A percentile compares a stretch with the other conserved stretches of the same genome.
Evolutionary conservation across 2,888 invertebrate species (phyloP).

Genomic region (Prosopocoilus inquinatus): DNA sequence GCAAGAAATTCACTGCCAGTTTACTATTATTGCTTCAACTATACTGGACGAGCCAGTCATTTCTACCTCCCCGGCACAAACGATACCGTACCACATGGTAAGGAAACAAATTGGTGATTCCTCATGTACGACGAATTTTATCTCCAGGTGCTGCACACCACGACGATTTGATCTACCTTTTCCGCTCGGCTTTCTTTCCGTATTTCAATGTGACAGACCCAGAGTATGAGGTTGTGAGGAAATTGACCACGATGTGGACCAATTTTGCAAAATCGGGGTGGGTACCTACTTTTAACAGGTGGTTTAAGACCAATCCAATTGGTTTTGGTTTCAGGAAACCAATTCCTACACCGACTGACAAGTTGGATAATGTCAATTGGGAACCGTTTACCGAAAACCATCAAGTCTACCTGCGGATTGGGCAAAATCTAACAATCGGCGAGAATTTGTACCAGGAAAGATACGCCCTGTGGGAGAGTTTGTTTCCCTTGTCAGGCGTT

Average conservation of each 20-base stretch:
- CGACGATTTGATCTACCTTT: slow-evolving; percentile 55
- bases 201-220: slow-evolving; percentile 42
- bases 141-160: slow-evolving; percentile 47
- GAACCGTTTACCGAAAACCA: slow-evolving; percentile 41
- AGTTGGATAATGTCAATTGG: slow-evolving; percentile 46
- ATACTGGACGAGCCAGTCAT: slow-evolving; percentile 60
- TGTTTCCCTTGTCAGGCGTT: slow-evolving; percentile 42
- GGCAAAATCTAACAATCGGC: slow-evolving; percentile 42
- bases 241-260: slow-evolving; percentile 49
- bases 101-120: not conserved
- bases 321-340: slow-evolving; percentile 49
- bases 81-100: slow-evolving; percentile 38
- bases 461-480: slow-evolving; percentile 47
- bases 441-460: slow-evolving; percentile 45
- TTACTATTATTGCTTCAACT: slow-evolving; percentile 63
- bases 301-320: not conserved
- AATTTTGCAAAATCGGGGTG: slow-evolving; percentile 49
- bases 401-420: slow-evolving; percentile 49
- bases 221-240: slow-evolving; percentile 46
- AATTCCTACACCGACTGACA: slow-evolving; percentile 41
- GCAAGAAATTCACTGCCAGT: slow-evolving; percentile 56
- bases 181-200: slow-evolving; percentile 39
- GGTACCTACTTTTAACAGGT: not conserved
- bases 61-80: slow-evolving; percentile 51
- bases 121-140: slow-evolving; percentile 13